phyloP scores from a whole-genome alignment of 2,113 vertebrate genomes.

The Crotalus tigris region DNA sequence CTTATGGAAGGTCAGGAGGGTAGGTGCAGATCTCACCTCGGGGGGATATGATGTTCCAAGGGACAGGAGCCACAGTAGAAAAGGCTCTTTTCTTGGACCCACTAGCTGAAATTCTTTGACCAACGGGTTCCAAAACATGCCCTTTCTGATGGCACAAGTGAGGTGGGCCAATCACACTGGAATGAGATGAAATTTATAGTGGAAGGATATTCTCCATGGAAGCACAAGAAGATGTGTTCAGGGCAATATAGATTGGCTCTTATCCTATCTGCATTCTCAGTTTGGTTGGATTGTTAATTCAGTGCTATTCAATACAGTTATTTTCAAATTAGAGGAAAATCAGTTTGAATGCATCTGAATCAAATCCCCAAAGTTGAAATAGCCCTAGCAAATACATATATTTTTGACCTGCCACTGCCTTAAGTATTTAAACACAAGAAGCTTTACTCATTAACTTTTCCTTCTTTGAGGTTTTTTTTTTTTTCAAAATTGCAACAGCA shows the following conservation, averaged over 20 bases:
- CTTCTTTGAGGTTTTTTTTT: background rate
- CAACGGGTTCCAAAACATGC: no score
- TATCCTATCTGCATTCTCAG: background rate
- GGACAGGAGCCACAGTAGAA: no score
- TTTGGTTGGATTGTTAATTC: background rate
- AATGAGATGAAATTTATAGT: background rate
- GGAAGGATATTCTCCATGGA: background rate
- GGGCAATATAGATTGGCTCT: background rate
- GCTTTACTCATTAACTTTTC: background rate
- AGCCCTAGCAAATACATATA: background rate
- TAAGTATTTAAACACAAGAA: background rate
- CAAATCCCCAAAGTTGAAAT: no score
- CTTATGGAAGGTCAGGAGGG: no score
- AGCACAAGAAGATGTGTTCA: background rate
- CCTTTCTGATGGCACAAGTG: no score
- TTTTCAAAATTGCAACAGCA: background rate
- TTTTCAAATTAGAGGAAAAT: no score
- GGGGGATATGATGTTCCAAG: no score
- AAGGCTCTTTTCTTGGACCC: no score
- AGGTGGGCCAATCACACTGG: no score
- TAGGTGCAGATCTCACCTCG: no score
- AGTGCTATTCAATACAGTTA: background rate
- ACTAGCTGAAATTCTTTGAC: no score
- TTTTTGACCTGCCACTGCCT: background rate
- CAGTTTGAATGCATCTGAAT: no score